A percentile compares a stretch with the other conserved stretches of the same genome.
phyloP scores from a whole-genome alignment of 2,888 invertebrate species.

The Andricus quercusramuli region DNA sequence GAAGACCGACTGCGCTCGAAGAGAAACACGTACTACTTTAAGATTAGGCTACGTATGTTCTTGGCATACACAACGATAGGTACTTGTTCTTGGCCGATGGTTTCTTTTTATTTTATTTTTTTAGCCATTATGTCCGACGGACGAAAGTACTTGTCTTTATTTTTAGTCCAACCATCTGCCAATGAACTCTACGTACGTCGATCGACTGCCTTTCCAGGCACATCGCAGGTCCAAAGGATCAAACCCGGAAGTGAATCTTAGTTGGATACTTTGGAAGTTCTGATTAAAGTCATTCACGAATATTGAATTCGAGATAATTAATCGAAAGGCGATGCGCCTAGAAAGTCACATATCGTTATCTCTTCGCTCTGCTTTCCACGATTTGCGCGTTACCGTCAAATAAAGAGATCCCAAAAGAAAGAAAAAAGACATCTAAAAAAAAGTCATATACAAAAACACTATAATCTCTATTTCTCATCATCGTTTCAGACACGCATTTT shows the following conservation, averaged over 20 bases:
- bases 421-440: constrained; percentile 45
- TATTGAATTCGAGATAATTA: not conserved
- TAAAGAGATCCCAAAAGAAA: constrained; percentile 39
- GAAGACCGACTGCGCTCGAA: constrained; percentile 23
- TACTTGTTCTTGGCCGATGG: not conserved
- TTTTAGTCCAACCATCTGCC: constrained; percentile 13
- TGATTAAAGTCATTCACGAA: not conserved
- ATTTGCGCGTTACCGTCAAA: constrained; percentile 35
- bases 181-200: constrained; percentile 15
- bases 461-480: constrained; percentile 35
- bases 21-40: constrained; percentile 2
- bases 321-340: not conserved
- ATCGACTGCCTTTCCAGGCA: constrained; percentile 25
- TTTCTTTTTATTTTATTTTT: constrained; percentile 37
- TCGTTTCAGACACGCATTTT: constrained; percentile 14
- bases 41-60: not conserved
- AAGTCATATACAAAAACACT: constrained; percentile 47
- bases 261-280: constrained; percentile 5
- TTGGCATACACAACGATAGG: constrained; percentile 5
- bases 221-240: constrained; percentile 12
- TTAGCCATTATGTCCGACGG: constrained; percentile 29
- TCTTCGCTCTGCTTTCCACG: constrained; percentile 34
- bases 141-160: constrained; percentile 6
- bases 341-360: constrained; percentile 38
- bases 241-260: not conserved